A percentile compares a stretch with the other conserved stretches of the same genome.
phyloP scores from a whole-genome alignment of 2,113 vertebrate species.

The Pipra filicauda region DNA sequence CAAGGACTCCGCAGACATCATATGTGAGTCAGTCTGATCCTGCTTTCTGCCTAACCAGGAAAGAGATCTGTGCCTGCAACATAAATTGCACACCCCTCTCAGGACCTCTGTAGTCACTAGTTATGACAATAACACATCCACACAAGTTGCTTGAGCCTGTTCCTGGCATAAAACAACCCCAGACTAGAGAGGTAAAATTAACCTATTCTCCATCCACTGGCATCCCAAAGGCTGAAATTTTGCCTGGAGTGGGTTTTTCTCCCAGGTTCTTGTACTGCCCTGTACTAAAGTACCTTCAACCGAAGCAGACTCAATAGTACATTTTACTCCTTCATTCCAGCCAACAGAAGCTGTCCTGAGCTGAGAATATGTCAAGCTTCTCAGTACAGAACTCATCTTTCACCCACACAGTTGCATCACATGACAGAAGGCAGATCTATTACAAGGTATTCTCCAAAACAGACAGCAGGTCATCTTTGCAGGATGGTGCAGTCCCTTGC shows the following conservation, averaged over 20 bases:
- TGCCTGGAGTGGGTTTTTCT: neutral
- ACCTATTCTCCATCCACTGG: neutral
- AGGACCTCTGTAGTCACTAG: neutral
- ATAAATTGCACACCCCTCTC: neutral
- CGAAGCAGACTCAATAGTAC: neutral
- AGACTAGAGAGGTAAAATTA: neutral
- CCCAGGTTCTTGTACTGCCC: neutral
- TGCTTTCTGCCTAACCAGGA: neutral
- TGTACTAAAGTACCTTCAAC: neutral
- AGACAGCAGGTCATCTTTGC: neutral
- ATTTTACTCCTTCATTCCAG: neutral
- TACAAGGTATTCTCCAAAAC: neutral
- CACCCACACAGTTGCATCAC: too few species aligned
- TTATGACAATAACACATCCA: neutral
- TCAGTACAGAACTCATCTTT: neutral
- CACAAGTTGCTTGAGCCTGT: neutral
- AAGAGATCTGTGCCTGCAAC: neutral
- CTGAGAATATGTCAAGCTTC: neutral
- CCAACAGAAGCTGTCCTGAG: neutral
- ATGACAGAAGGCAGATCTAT: neutral
- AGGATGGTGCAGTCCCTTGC: neutral
- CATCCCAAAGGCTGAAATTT: neutral
- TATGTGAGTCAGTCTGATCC: neutral
- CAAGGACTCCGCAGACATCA: neutral
- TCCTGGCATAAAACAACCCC: neutral